phyloP scores from a whole-genome alignment of 2,797 vertebrate species.

The Neoniphon sammara region DNA sequence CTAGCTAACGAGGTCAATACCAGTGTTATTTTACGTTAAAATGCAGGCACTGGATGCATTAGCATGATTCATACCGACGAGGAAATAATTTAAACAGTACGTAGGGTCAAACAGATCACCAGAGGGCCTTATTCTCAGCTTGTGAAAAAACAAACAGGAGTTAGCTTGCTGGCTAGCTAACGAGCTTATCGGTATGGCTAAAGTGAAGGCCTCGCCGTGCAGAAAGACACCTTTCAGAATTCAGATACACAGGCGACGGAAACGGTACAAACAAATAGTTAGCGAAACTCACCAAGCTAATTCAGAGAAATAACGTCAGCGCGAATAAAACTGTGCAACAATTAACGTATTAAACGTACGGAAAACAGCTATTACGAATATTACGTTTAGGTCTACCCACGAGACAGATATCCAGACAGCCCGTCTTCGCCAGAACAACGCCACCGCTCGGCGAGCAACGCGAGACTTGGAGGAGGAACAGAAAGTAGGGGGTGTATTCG shows the following conservation, averaged over 20 bases:
- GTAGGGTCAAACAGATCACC: accelerated
- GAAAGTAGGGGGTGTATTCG: constrained; percentile 16
- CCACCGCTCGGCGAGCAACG: constrained; percentile 72
- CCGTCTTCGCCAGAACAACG: constrained; percentile 83
- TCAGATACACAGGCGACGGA: constrained; percentile 65
- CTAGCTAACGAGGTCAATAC: constrained; percentile 46
- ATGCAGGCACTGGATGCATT: neutral
- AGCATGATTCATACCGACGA: neutral
- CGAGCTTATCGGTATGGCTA: constrained; percentile 36
- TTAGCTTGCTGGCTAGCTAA: constrained; percentile 40
- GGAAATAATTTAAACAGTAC: neutral
- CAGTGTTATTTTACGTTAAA: constrained; percentile 8
- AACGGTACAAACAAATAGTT: constrained; percentile 56
- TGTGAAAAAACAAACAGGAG: neutral
- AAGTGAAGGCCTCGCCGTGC: constrained; percentile 75
- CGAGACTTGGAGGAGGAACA: constrained; percentile 58
- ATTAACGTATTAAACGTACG: constrained; percentile 29
- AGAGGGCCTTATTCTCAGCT: neutral
- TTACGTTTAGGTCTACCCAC: constrained; percentile 70
- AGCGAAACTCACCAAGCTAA: constrained; percentile 74
- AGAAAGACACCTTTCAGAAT: constrained; percentile 64
- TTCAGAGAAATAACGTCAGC: constrained; percentile 50
- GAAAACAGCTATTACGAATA: constrained; percentile 48
- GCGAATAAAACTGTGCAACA: constrained; percentile 33
- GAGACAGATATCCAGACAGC: constrained; percentile 81